Evolutionary conservation across 2,888 invertebrate genomes (phyloP), one percentile per base, ranked within the genome.

Genomic region (Lycophotia porphyrea): DNA sequence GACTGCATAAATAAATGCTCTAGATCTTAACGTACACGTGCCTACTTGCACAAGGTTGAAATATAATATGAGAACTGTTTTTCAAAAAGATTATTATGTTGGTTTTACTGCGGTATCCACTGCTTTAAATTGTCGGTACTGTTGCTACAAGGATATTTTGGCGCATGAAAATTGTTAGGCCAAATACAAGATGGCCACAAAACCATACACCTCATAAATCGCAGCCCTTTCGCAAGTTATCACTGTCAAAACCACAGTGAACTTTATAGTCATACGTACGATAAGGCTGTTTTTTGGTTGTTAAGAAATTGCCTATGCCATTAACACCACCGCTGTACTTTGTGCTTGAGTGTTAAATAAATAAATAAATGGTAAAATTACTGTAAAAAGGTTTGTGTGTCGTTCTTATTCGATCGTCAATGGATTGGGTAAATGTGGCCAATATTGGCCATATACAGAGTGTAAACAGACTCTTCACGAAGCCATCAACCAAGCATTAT

Each of bases 21-120:
- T 58, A 44, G 61, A 47, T 61, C 55, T 47, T 15, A 64, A 9
- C 13, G 5, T 39, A 76, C 84, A 79, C 80, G 84, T 82, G 81
- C 5, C 55, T 47, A 63, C 44, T 34, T 7, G 1, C 13, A 27
- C 83, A 80, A 82, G 84, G 86, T 52, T 72, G 86, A 85, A 83
- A 83, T 72, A 74, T 74, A 82, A 85, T 83, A 78, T 52, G 68
- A 77, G 69, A 77, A 66, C 71, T 85, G 73, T 81, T 81, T 80
- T 61, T 71, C 60, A 77, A 49, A 76, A 36, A 64, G 36, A 49
- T 81, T 55, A 42, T 27, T 34, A 49, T 71, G 63, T 84, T 81
- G 60, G 75, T 11, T 15, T 15, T 8, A 68, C 27, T 61, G 47
- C 13, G 31, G 39, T 65, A 15, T 69, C 31, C 74, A 74, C 60